Evolutionary conservation across 1,140 invertebrate species (phyloP).

Genomic region (Bombus difficillimus): DNA sequence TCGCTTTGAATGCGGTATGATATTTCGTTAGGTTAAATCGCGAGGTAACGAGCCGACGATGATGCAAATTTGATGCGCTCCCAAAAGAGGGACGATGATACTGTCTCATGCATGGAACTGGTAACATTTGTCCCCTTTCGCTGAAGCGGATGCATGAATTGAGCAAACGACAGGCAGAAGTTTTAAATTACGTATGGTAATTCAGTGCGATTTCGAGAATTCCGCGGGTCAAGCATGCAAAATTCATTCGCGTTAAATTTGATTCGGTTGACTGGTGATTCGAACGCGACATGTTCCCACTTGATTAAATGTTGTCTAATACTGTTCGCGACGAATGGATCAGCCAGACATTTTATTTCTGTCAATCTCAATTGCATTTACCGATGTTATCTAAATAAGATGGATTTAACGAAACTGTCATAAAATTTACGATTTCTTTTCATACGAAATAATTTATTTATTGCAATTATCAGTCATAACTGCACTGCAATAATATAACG

Average conservation of each 20-base stretch:
- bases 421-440: too few relatives aligned
- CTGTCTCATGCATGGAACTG: background rate
- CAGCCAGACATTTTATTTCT: background rate
- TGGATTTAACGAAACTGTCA: background rate
- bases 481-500: too few relatives aligned
- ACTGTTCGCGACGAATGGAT: background rate
- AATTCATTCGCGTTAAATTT: conserved; percentile 22
- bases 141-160: background rate
- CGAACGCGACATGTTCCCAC: background rate
- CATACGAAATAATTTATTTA: too few relatives aligned
- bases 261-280: conserved; percentile 14
- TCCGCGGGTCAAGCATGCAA: conserved; percentile 10
- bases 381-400: background rate
- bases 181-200: conserved; percentile 40
- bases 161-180: conserved; percentile 23
- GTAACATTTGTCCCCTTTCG: background rate
- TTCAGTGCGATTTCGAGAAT: conserved; percentile 25
- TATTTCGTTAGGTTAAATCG: background rate
- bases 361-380: background rate
- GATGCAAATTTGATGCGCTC: conserved; percentile 19
- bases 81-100: background rate
- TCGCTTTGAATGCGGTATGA: background rate
- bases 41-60: background rate
- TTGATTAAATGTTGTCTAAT: conserved; percentile 27
- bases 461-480: too few relatives aligned